Evolutionary conservation across 2,888 invertebrate genomes (phyloP).

Genomic region (Periphyllus acericola): DNA sequence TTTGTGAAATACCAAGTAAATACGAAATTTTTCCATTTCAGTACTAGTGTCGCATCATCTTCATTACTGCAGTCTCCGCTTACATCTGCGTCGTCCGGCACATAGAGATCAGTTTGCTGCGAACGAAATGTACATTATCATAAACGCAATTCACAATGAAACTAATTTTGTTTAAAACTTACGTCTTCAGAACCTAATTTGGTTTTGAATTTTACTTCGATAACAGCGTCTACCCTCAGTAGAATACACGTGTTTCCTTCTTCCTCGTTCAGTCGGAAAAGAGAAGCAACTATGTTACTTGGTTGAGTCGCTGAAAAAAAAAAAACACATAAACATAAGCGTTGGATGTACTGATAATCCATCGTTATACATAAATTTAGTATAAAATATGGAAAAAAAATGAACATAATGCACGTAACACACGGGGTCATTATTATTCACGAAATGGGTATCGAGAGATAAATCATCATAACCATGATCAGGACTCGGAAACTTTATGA

Average conservation of each 20-base stretch:
- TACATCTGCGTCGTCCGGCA: conserved; percentile 79
- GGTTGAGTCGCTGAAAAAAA: conserved; percentile 40
- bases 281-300: conserved; percentile 50
- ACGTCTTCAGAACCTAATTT: conserved; percentile 74
- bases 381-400: not conserved
- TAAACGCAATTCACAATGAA: not conserved
- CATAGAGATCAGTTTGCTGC: conserved; percentile 78
- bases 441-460: no score
- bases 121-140: conserved; percentile 64
- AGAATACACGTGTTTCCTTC: conserved; percentile 83
- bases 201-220: conserved; percentile 76
- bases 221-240: conserved; percentile 79
- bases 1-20: conserved; percentile 83
- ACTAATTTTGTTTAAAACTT: conserved; percentile 61
- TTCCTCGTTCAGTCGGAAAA: conserved; percentile 69
- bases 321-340: no score
- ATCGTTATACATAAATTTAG: not conserved
- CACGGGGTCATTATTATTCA: not conserved
- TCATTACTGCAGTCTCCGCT: conserved; percentile 81
- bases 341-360: no score
- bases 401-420: not conserved
- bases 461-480: no score
- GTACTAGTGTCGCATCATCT: conserved; percentile 77
- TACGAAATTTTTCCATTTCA: conserved; percentile 78
- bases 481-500: no score